Evolutionary conservation across 2,113 vertebrate genomes (phyloP), one percentile per base, ranked within the genome.

Genomic region (Astatoreochromis straeleni): DNA sequence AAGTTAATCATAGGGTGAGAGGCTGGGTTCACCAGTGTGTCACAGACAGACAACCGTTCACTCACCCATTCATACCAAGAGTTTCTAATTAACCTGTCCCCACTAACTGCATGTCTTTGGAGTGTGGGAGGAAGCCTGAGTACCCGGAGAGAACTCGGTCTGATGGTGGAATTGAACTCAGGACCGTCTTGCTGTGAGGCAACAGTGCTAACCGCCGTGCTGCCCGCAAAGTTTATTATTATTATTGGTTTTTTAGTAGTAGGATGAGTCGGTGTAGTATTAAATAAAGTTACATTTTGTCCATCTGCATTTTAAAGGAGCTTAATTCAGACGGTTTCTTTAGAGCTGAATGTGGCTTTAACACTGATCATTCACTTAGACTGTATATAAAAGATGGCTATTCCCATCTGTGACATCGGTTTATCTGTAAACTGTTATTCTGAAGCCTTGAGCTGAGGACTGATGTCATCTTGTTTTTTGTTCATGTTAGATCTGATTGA

Each of bases 241-340:
- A 12, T 65, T 65, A n/a, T 33, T 35, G 17, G 0, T 26, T n/a
- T 33, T 65, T 38, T 35, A 65, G 31, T 40, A 21, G 33, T 6
- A 13, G 11, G n/a, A 21, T 2, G 35, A 38, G 19, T 68, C 1
- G 0, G 19, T 0, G 19, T 38, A 21, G 33, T 38, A 68, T n/a
- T 38, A 65, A 65, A 12, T n/a, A 38, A 13, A 65, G 31, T n/a
- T 65, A 38, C 10, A 65, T 2, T n/a, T 65, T 7, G 60, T 35
- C 17, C 60, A 38, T 65, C 31, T 63, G 58, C 2, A 35, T 65
- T 38, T 65, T 65, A 65, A 65, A 65, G 16, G 16, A 65, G 60
- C 10, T 65, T 21, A 21, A 38, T 38, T 38, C 2, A 65, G 19
- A 38, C 4, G 1, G 58, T 19, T 19, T 35, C 17, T 35, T n/a